Conservation (phyloP, 2,113 vertebrate genomes). For the Paracanthobrama guichenoti region DNA sequence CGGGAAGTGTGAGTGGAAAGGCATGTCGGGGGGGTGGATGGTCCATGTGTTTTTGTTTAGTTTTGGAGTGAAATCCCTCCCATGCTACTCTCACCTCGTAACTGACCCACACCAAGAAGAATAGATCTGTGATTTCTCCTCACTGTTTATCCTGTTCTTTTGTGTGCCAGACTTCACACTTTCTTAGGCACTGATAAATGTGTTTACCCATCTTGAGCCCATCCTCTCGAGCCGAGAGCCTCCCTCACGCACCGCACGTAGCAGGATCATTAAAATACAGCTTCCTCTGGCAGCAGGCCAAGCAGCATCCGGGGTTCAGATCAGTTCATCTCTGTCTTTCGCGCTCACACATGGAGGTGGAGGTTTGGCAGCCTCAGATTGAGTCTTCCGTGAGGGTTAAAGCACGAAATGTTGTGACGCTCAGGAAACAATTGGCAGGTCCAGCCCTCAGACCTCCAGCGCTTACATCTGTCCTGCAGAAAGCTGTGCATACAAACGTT, state of each 20-base stretch:
- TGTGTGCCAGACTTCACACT: slow-evolving; percentile 21
- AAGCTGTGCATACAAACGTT: background rate
- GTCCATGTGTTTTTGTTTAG: slow-evolving; percentile 18
- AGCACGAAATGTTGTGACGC: background rate
- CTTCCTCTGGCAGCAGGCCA: slow-evolving; percentile 57
- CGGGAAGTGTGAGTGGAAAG: background rate
- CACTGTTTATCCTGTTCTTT: background rate
- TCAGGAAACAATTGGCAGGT: background rate
- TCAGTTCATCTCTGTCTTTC: slow-evolving; percentile 62
- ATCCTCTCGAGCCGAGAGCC: slow-evolving; percentile 47
- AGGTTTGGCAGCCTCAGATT: background rate
- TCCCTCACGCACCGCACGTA: slow-evolving; percentile 59
- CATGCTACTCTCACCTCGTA: slow-evolving; percentile 8
- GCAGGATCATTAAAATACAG: slow-evolving; percentile 58
- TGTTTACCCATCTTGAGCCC: slow-evolving; percentile 65
- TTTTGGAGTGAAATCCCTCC: background rate
- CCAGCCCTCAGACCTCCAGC: background rate
- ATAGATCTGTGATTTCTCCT: background rate
- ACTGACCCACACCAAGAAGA: background rate
- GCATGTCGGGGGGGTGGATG: background rate
- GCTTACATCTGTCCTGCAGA: background rate
- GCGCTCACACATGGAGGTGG: slow-evolving; percentile 70
- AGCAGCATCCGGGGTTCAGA: slow-evolving; percentile 39
- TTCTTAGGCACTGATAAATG: slow-evolving; percentile 44
- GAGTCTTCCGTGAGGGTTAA: background rate